phyloP scores from a whole-genome alignment of 2,888 invertebrate genomes.

The Icerya purchasi region DNA sequence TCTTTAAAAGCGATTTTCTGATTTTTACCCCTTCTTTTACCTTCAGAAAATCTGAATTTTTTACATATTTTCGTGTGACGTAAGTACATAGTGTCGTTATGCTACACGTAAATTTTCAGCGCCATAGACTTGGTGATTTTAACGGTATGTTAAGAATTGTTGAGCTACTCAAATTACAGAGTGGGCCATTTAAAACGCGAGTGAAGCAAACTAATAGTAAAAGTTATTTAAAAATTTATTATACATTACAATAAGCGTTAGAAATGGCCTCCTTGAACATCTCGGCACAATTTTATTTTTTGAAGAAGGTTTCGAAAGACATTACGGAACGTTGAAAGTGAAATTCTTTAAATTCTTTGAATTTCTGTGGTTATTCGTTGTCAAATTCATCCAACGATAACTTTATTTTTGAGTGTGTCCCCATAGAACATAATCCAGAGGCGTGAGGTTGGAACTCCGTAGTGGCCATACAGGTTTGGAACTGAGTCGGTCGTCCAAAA shows the following conservation, averaged over 20 bases:
- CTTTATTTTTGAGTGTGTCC: too few species aligned
- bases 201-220: not conserved
- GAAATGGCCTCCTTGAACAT: not conserved
- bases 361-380: not conserved
- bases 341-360: not conserved
- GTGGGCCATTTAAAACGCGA: not conserved
- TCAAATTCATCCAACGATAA: not conserved
- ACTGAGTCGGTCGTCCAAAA: conserved; percentile 8
- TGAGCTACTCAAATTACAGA: too few species aligned
- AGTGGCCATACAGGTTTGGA: conserved; percentile 8
- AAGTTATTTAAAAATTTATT: not conserved
- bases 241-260: not conserved
- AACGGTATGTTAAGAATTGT: too few species aligned
- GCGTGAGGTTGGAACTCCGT: conserved; percentile 6
- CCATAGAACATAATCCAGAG: conserved; percentile 9
- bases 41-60: too few species aligned
- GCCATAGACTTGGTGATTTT: too few species aligned
- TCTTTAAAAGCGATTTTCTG: too few species aligned
- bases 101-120: too few species aligned
- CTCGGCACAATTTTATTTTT: not conserved
- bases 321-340: not conserved
- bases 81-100: too few species aligned
- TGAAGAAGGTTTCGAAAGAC: not conserved
- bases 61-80: too few species aligned
- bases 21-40: too few species aligned